Conservation (phyloP, 2,888 invertebrate species). For the Epiperipatus broadwayi region DNA sequence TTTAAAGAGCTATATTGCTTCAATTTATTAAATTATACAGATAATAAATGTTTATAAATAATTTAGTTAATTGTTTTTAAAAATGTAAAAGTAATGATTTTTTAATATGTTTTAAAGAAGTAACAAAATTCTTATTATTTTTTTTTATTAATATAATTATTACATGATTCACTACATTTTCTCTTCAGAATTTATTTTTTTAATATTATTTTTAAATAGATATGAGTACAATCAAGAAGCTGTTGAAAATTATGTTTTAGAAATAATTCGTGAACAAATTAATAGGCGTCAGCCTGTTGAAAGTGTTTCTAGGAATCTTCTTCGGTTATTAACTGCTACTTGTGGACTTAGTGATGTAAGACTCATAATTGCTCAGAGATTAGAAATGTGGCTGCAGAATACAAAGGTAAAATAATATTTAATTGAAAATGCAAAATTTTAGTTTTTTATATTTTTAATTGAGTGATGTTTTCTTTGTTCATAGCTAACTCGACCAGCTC, state of each 20-base stretch:
- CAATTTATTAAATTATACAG: too few species aligned
- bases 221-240: slow-evolving; percentile 42
- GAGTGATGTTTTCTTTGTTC: slow-evolving; percentile 14
- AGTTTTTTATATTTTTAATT: slow-evolving; percentile 8
- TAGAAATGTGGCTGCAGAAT: slow-evolving; percentile 88
- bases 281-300: slow-evolving; percentile 60
- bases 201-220: slow-evolving; percentile 28
- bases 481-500: slow-evolving; percentile 63
- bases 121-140: neutral
- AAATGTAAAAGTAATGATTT: slow-evolving; percentile 1
- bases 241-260: slow-evolving; percentile 60
- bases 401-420: slow-evolving; percentile 47
- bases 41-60: too few species aligned
- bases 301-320: slow-evolving; percentile 59
- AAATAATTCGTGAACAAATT: slow-evolving; percentile 68
- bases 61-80: too few species aligned
- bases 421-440: slow-evolving; percentile 1
- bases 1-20: too few species aligned
- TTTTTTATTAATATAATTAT: slow-evolving; percentile 6
- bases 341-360: slow-evolving; percentile 71
- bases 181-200: neutral
- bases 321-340: slow-evolving; percentile 60
- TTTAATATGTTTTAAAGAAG: neutral
- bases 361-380: slow-evolving; percentile 50
- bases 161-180: neutral